phyloP scores from a whole-genome alignment of 1,140 invertebrate species.

The Onthophagus taurus region DNA sequence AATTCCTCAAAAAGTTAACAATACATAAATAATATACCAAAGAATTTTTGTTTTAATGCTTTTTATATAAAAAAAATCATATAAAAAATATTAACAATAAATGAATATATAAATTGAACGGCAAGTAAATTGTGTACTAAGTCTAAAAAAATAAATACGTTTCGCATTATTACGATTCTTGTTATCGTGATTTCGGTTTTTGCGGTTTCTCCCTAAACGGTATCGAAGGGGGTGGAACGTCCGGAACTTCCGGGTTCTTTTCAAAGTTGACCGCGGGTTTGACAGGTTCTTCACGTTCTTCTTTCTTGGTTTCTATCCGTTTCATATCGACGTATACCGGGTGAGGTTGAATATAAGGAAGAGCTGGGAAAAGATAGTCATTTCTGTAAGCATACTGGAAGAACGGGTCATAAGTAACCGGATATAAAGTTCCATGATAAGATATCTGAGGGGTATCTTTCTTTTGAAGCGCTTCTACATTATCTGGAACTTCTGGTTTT shows the following conservation, averaged over 20 bases:
- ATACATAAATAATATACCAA: too few relatives aligned
- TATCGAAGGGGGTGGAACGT: conserved; percentile 22
- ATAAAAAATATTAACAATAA: too few relatives aligned
- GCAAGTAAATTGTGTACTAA: too few relatives aligned
- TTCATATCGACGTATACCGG: conserved; percentile 16
- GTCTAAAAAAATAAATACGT: too few relatives aligned
- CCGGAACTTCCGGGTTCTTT: conserved; percentile 24
- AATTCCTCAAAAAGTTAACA: too few relatives aligned
- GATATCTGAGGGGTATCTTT: conserved; percentile 14
- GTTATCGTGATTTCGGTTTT: too few relatives aligned
- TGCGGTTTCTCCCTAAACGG: too few relatives aligned
- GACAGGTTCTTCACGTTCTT: conserved; percentile 1
- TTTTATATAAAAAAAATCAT: too few relatives aligned
- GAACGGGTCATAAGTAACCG: conserved; percentile 21
- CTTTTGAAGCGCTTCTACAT: neutral
- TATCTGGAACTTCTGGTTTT: neutral
- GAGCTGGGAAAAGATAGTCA: conserved; percentile 19
- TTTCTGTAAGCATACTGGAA: conserved; percentile 18
- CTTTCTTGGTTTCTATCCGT: neutral
- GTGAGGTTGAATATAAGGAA: conserved; percentile 20
- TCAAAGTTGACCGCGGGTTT: conserved; percentile 16
- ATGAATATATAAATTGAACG: too few relatives aligned
- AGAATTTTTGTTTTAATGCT: too few relatives aligned
- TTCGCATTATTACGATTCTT: too few relatives aligned
- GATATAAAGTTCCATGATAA: conserved; percentile 21